These are phyloP conservation scores for Portunus trituberculatus DNA, from an alignment of 1,140 invertebrate genomes.

Conservation along the genomic window DNA sequence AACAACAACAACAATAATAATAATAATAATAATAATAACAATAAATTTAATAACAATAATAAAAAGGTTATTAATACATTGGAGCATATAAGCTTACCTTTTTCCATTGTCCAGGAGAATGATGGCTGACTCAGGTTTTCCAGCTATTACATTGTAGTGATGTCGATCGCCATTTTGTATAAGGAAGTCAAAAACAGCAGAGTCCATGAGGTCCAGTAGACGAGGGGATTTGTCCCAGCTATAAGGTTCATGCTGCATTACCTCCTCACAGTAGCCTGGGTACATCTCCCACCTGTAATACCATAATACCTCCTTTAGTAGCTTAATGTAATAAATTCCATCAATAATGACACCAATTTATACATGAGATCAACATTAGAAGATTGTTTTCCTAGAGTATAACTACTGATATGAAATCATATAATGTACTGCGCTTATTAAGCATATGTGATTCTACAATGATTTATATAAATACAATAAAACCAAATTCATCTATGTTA, in stretches of 20 bases:
- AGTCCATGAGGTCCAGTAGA: constrained; percentile 92
- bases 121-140: constrained; percentile 84
- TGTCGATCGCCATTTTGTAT: constrained; percentile 97
- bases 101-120: constrained; percentile 96
- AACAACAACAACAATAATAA: no score
- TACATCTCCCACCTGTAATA: constrained; percentile 64
- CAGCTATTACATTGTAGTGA: constrained; percentile 87
- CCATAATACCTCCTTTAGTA: not conserved
- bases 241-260: not conserved
- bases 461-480: no score
- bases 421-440: no score
- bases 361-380: not conserved
- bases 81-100: constrained; percentile 82
- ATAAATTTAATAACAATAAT: no score
- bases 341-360: not conserved
- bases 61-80: no score
- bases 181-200: constrained; percentile 94
- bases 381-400: no score
- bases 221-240: constrained; percentile 79
- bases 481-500: no score
- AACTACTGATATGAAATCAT: no score
- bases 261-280: constrained; percentile 46
- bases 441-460: no score
- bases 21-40: no score
- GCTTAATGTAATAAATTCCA: no score